These are phyloP conservation scores for Aviceda subcristata DNA, from an alignment of 2,113 vertebrate genomes.

Conservation along the genomic window DNA sequence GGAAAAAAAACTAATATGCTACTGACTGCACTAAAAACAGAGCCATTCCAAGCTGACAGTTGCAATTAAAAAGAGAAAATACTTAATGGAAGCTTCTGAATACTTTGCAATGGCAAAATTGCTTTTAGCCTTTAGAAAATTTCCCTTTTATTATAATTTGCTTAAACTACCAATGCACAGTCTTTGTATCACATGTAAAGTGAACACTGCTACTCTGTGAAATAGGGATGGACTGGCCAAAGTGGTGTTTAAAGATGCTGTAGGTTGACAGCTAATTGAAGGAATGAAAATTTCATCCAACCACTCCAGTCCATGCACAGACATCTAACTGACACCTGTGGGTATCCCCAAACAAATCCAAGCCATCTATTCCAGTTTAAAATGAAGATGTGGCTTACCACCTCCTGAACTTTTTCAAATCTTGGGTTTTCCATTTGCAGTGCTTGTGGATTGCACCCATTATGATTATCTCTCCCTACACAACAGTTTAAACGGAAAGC, in stretches of 20 bases:
- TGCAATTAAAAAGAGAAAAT: slow-evolving; percentile 52
- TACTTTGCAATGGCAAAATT: neutral
- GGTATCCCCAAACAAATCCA: neutral
- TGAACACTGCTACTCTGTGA: neutral
- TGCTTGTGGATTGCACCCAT: too few species aligned
- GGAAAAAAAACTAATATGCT: neutral
- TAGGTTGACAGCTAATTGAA: neutral
- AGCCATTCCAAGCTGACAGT: neutral
- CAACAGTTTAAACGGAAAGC: neutral
- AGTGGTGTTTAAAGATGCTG: neutral
- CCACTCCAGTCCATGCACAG: fast-evolving
- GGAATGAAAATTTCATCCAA: neutral
- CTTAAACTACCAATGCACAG: neutral
- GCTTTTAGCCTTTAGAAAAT: neutral
- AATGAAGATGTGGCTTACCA: neutral
- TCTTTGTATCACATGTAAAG: neutral
- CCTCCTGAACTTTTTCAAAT: neutral
- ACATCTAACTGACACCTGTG: neutral
- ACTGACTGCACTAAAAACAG: neutral
- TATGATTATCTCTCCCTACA: neutral
- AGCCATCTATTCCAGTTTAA: neutral
- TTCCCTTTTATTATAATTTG: neutral
- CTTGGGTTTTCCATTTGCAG: neutral
- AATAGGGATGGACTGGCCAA: neutral
- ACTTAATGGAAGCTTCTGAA: neutral